These are phyloP conservation scores for Wasmannia auropunctata DNA, from an alignment of 1,140 invertebrate species.

Conservation along the genomic window DNA sequence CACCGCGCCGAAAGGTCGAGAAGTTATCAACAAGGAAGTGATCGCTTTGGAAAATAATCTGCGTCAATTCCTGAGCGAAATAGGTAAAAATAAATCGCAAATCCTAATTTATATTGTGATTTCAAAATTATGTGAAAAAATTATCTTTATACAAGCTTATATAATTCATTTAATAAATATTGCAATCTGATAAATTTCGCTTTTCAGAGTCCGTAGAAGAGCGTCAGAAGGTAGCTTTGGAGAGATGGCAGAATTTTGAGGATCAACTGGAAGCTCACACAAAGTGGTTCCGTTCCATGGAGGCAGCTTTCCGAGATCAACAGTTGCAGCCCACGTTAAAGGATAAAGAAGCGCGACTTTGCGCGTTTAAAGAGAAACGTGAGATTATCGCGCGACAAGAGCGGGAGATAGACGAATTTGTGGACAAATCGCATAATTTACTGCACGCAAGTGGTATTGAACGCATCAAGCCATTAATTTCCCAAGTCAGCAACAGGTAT, in stretches of 20 bases:
- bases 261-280: constrained; percentile 91
- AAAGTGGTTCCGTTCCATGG: constrained; percentile 94
- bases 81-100: constrained; percentile 82
- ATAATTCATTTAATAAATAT: neutral
- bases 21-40: constrained; percentile 91
- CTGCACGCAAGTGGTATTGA: constrained; percentile 94
- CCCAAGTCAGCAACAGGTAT: constrained; percentile 93
- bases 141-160: neutral
- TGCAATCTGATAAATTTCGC: constrained; percentile 12
- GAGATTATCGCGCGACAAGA: constrained; percentile 92
- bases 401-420: constrained; percentile 93
- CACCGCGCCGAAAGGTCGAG: constrained; percentile 92
- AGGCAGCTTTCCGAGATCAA: constrained; percentile 94
- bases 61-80: constrained; percentile 88
- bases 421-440: constrained; percentile 95
- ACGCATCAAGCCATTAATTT: constrained; percentile 94
- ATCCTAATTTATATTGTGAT: neutral
- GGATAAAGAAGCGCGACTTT: constrained; percentile 93
- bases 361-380: constrained; percentile 90
- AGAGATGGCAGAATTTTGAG: constrained; percentile 96
- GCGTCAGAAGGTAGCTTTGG: constrained; percentile 90
- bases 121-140: neutral
- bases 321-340: constrained; percentile 91
- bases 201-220: constrained; percentile 86
- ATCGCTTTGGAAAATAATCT: constrained; percentile 88